A percentile compares a stretch with the other conserved stretches of the same genome.
Conservation (phyloP, 37 sponge, comb jelly and placozoan genomes). For the Chondrilla cf. caribensis region DNA sequence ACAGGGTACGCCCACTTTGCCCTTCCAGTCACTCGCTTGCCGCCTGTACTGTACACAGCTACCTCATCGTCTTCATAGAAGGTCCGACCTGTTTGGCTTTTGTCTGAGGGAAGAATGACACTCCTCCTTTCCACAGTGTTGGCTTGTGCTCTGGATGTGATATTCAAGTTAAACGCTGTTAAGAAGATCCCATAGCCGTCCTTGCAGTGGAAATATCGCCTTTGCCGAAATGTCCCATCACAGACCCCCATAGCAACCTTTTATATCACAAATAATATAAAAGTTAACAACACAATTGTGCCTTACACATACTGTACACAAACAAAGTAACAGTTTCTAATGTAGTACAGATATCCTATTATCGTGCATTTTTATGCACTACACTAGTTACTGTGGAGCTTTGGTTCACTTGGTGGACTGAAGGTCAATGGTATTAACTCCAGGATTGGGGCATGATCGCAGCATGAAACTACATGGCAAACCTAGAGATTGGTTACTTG, state of each 20-base stretch:
- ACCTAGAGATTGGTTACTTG: too few relatives aligned
- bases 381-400: too few relatives aligned
- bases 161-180: background rate
- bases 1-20: conserved; percentile 1
- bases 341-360: background rate
- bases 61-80: background rate
- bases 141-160: background rate
- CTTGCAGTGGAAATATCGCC: conserved; percentile 46
- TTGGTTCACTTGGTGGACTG: too few relatives aligned
- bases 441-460: too few relatives aligned
- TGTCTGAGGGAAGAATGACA: background rate
- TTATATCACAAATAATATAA: too few relatives aligned
- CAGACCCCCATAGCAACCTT: too few relatives aligned
- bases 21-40: background rate
- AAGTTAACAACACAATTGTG: too few relatives aligned
- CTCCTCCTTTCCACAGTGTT: background rate
- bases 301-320: background rate
- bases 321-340: background rate
- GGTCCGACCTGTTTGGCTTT: background rate
- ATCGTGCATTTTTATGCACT: background rate
- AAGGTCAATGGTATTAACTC: too few relatives aligned
- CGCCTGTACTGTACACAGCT: background rate
- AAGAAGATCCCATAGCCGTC: conserved; percentile 39
- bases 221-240: conserved; percentile 42
- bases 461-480: too few relatives aligned